Percentiles rank a stretch among this genome's conserved stretches.
These are phyloP conservation scores for Apotomis turbidana DNA, from an alignment of 2,888 invertebrate species.

Conservation along the genomic window DNA sequence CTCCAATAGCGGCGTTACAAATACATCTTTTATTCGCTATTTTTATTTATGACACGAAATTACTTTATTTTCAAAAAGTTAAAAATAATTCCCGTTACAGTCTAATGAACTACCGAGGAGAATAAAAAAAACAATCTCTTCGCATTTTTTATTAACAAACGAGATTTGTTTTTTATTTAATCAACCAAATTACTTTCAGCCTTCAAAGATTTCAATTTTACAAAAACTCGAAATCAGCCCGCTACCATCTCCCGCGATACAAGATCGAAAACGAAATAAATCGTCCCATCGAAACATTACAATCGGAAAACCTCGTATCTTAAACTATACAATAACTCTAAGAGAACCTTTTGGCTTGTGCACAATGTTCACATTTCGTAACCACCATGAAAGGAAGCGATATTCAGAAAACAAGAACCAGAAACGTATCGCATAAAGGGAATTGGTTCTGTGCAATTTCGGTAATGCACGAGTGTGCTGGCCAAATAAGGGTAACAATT, in stretches of 20 bases:
- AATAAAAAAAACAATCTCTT: no score
- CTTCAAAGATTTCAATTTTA: conserved; percentile 36
- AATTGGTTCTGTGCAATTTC: conserved; percentile 78
- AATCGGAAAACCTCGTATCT: conserved; percentile 45
- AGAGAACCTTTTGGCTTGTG: not conserved
- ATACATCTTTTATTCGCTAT: no score
- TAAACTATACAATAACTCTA: not conserved
- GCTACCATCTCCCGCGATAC: conserved; percentile 61
- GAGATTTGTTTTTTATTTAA: not conserved
- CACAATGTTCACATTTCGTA: not conserved
- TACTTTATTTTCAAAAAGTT: no score
- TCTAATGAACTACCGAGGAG: no score
- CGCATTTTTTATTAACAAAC: no score
- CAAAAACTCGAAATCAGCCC: conserved; percentile 42
- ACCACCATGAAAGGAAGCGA: not conserved
- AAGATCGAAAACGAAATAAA: conserved; percentile 62
- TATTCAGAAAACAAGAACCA: conserved; percentile 4
- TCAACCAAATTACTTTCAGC: conserved; percentile 7
- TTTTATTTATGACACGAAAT: no score
- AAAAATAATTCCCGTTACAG: no score
- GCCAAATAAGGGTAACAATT: conserved; percentile 58
- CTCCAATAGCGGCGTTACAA: no score
- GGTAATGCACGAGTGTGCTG: conserved; percentile 77
- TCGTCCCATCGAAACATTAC: conserved; percentile 63
- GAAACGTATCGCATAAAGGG: conserved; percentile 68